Percentiles rank a stretch among this genome's conserved stretches.
These are phyloP conservation scores for Campoplex nolae DNA, from an alignment of 2,888 invertebrate genomes.

Conservation along the genomic window DNA sequence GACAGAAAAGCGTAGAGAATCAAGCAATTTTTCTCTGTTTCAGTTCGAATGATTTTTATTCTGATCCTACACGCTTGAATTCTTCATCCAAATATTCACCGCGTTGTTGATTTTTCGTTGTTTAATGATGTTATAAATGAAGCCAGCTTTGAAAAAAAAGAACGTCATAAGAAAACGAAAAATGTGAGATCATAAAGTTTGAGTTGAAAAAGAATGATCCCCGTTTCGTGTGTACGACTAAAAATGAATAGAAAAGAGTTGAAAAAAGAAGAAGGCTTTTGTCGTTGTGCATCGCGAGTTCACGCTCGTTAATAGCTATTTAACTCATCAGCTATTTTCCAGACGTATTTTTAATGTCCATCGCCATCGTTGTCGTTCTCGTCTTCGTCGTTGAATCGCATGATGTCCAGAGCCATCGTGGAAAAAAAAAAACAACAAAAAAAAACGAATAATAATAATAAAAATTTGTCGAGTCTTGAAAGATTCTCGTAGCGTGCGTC, in stretches of 20 bases:
- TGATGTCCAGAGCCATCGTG: conserved; percentile 46
- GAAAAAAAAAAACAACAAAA: not conserved
- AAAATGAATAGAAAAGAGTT: conserved; percentile 5
- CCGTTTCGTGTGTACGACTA: conserved; percentile 4
- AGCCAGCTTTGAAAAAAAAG: conserved; percentile 2
- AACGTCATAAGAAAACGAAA: conserved; percentile 17
- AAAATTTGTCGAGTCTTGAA: conserved; percentile 8
- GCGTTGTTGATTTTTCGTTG: not conserved
- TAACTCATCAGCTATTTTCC: conserved; percentile 57
- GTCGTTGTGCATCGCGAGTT: conserved; percentile 54
- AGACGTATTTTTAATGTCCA: conserved; percentile 60
- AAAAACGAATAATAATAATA: not conserved
- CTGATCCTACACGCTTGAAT: not conserved
- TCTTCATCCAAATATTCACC: not conserved
- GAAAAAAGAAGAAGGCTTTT: conserved; percentile 12
- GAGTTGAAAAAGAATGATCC: conserved; percentile 8
- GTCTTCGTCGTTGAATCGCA: conserved; percentile 47
- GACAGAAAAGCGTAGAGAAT: not conserved
- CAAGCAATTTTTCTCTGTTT: not conserved
- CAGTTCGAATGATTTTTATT: not conserved
- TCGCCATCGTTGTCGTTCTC: conserved; percentile 17
- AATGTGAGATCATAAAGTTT: conserved; percentile 18
- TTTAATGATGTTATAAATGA: not conserved
- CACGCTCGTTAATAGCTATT: conserved; percentile 62
- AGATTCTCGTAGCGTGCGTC: conserved; percentile 28